phyloP scores from a whole-genome alignment of 1,140 invertebrate genomes.

The Drosophila watanabei region DNA sequence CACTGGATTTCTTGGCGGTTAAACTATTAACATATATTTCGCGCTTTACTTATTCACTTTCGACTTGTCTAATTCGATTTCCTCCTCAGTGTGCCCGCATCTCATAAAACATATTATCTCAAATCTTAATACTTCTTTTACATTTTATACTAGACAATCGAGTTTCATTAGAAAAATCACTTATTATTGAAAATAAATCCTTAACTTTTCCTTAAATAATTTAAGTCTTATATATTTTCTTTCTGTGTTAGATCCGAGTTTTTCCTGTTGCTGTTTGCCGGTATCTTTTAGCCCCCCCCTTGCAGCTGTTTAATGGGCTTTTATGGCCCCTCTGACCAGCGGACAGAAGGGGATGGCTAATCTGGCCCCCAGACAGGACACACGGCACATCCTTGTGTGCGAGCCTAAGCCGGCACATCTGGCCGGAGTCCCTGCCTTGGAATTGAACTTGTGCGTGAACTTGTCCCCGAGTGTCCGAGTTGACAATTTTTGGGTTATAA shows the following conservation, averaged over 20 bases:
- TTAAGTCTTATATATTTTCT: not conserved
- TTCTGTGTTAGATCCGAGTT: slow-evolving; percentile 9
- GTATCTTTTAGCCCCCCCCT: slow-evolving; percentile 9
- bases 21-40: too few species aligned
- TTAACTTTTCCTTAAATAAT: not conserved
- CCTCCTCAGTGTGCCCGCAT: too few species aligned
- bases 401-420: slow-evolving; percentile 50
- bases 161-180: not conserved
- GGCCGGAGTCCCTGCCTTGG: slow-evolving; percentile 24
- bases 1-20: too few species aligned
- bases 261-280: slow-evolving; percentile 17
- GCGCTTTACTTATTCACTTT: too few species aligned
- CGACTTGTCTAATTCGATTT: too few species aligned
- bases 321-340: slow-evolving; percentile 39
- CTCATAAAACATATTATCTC: too few species aligned
- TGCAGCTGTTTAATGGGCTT: slow-evolving; percentile 47
- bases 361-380: slow-evolving; percentile 30
- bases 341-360: slow-evolving; percentile 18
- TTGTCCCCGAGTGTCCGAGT: slow-evolving; percentile 7
- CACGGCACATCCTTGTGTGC: slow-evolving; percentile 24
- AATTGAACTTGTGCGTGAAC: slow-evolving; percentile 50
- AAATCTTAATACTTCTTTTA: not conserved
- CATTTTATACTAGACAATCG: too few species aligned
- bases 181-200: not conserved
- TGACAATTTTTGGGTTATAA: slow-evolving; percentile 66